phyloP scores from a whole-genome alignment of 2,797 vertebrate species.

The Microctenopoma stevenorrisi region DNA sequence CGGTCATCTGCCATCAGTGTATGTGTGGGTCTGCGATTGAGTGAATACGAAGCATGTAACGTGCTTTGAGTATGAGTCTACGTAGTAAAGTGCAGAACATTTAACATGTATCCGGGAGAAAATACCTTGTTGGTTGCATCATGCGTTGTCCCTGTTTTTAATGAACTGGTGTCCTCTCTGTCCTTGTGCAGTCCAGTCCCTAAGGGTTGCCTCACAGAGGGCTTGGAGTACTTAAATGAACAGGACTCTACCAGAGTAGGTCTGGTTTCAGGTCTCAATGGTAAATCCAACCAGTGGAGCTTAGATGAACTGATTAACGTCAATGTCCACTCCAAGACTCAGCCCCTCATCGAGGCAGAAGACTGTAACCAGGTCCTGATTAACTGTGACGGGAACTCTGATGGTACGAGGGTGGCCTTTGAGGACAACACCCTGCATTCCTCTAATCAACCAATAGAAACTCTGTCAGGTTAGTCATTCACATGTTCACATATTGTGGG shows the following conservation, averaged over 20 bases:
- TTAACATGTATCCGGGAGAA: too few species aligned
- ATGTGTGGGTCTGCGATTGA: too few species aligned
- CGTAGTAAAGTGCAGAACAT: too few species aligned
- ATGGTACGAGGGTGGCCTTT: conserved; percentile 82
- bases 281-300: conserved; percentile 86
- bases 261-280: conserved; percentile 79
- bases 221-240: conserved; percentile 80
- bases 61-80: too few species aligned
- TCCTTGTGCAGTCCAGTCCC: conserved; percentile 74
- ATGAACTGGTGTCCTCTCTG: too few species aligned
- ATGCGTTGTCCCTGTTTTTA: too few species aligned
- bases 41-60: too few species aligned
- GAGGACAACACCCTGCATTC: conserved; percentile 87
- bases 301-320: conserved; percentile 87
- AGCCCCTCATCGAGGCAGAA: conserved; percentile 77
- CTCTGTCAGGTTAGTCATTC: conserved; percentile 85
- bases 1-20: too few species aligned
- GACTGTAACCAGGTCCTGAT: conserved; percentile 83
- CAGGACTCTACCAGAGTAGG: conserved; percentile 77
- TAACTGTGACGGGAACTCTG: conserved; percentile 81
- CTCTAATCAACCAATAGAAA: conserved; percentile 85
- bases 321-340: conserved; percentile 82
- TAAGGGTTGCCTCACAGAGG: conserved; percentile 73
- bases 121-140: too few species aligned
- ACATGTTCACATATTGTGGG: accelerated